Conservation (phyloP, 2,888 invertebrate genomes). For the Pantelozetes paolii region DNA sequence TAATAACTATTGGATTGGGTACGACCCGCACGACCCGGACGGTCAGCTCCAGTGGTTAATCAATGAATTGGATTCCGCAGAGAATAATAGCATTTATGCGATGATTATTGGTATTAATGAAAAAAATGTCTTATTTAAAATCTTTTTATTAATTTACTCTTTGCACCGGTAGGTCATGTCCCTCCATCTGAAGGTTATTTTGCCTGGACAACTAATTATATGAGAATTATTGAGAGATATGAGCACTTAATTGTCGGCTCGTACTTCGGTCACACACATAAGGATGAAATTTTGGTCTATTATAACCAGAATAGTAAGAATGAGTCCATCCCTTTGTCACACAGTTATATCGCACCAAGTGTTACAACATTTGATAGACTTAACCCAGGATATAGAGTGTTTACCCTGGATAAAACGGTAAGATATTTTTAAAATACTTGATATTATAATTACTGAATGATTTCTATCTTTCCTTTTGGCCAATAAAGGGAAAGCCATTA, state of each 20-base stretch:
- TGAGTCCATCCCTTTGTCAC: not conserved
- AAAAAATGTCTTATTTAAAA: not conserved
- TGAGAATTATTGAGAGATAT: conserved; percentile 35
- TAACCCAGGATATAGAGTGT: conserved; percentile 5
- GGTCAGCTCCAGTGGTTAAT: conserved; percentile 93
- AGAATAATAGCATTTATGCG: conserved; percentile 88
- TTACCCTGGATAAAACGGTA: not conserved
- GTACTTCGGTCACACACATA: conserved; percentile 35
- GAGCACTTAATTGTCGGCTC: conserved; percentile 17
- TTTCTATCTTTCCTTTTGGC: conserved; percentile 3
- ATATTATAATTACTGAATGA: too few relatives aligned
- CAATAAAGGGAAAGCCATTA: conserved; percentile 11
- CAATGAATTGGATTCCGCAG: conserved; percentile 85
- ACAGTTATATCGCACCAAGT: conserved; percentile 15
- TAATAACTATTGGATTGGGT: conserved; percentile 88
- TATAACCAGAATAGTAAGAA: conserved; percentile 21
- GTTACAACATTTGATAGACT: not conserved
- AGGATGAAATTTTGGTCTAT: conserved; percentile 31
- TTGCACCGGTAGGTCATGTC: conserved; percentile 16
- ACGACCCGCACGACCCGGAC: conserved; percentile 94
- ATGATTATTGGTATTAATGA: conserved; percentile 81
- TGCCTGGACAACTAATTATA: conserved; percentile 38
- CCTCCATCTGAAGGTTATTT: conserved; percentile 18
- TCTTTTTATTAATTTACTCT: not conserved
- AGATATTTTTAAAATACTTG: not conserved